Conservation (phyloP, 2,888 invertebrate species). For the Lasioglossum villosulum region DNA sequence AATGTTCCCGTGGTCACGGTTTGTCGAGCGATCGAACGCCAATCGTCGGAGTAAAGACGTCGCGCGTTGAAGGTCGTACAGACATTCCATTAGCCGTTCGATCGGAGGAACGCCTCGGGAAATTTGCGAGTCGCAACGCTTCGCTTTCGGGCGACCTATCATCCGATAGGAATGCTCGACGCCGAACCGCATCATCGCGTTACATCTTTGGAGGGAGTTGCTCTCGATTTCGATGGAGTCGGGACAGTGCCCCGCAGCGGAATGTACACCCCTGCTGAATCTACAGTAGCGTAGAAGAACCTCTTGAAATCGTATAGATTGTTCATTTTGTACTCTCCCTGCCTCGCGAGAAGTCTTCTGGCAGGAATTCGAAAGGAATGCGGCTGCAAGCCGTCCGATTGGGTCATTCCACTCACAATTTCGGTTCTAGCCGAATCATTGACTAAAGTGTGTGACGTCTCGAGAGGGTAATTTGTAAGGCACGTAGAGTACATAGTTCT, state of each 20-base stretch:
- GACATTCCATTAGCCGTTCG: slow-evolving; percentile 30
- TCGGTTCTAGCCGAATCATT: too few species aligned
- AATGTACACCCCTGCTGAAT: neutral
- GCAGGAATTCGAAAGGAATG: too few species aligned
- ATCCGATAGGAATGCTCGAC: slow-evolving; percentile 3
- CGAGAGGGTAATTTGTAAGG: too few species aligned
- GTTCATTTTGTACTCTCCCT: neutral
- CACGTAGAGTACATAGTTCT: neutral
- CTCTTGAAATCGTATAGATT: too few species aligned
- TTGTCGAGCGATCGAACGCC: slow-evolving; percentile 1
- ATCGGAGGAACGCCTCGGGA: neutral
- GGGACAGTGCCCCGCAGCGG: neutral
- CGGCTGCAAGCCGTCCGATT: too few species aligned
- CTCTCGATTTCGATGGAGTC: neutral
- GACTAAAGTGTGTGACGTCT: too few species aligned
- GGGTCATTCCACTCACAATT: too few species aligned
- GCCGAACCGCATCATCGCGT: neutral
- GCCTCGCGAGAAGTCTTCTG: too few species aligned
- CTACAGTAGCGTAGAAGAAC: neutral
- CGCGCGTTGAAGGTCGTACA: slow-evolving; percentile 41
- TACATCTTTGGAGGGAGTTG: neutral
- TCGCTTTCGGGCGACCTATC: neutral
- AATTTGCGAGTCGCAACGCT: neutral
- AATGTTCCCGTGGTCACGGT: neutral
- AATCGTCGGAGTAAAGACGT: neutral